A percentile compares a stretch with the other conserved stretches of the same genome.
Evolutionary conservation across 2,797 vertebrate species (phyloP).

Genomic region (Cephalopachus bancanus): DNA sequence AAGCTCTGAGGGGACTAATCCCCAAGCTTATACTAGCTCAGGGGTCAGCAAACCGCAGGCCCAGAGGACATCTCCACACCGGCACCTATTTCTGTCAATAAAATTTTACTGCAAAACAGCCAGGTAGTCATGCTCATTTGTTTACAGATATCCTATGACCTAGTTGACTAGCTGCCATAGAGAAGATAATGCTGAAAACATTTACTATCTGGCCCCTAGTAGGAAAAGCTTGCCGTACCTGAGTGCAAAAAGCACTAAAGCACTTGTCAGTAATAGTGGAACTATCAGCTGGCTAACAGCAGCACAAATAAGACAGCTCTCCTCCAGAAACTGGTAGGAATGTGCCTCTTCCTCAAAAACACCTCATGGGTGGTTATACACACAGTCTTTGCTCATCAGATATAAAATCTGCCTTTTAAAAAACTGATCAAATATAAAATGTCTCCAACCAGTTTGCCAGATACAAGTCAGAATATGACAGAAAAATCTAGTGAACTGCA

Average conservation of each 20-base stretch:
- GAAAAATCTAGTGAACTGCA: constrained; percentile 77
- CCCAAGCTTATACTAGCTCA: background rate
- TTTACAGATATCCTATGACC: background rate
- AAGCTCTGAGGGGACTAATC: background rate
- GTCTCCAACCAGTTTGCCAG: background rate
- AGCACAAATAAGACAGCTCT: background rate
- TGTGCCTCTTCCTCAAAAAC: background rate
- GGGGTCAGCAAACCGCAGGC: background rate
- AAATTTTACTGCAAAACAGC: background rate
- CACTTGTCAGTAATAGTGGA: background rate
- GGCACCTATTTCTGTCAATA: background rate
- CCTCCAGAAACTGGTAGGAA: background rate
- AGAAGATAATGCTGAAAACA: constrained; percentile 39
- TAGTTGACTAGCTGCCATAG: background rate
- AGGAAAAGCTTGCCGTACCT: background rate
- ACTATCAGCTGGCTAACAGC: background rate
- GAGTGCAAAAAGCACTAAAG: background rate
- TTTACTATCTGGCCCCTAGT: background rate
- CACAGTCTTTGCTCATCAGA: background rate
- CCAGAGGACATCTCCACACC: background rate
- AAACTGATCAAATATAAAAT: background rate
- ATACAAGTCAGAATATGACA: background rate
- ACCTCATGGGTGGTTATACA: background rate
- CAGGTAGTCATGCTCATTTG: background rate
- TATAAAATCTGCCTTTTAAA: background rate